Base-by-base conservation (phyloP, 2,113 vertebrate genomes). In the Rallus limicola region DNA sequence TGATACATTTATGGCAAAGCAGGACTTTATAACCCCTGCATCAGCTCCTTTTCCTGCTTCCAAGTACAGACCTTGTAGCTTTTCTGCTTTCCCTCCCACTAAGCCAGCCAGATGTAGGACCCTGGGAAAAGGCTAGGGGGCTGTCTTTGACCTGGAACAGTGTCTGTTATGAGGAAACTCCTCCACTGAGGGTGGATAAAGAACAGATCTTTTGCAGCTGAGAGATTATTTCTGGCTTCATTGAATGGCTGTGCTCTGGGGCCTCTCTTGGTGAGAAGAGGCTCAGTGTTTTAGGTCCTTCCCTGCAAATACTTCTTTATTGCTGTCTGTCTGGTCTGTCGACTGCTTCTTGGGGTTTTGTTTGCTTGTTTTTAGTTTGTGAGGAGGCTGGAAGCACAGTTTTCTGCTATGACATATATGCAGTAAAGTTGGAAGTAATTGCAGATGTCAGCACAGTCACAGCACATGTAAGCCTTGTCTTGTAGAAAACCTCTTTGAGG, bases 381-480 rank as follows among this genome's bases (percentile, higher is more conserved):
- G 40, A 58, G 29, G 9, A 79, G 46, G 46, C 24, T 11, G 5
- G 15, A 76, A 92, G 60, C 31, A 13, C 20, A 19, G 31, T 34
- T 13, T 86, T 56, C 18, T 34, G 16, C 86, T 67, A 33, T 46
- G 56, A 15, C 21, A 83, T 52, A 13, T 13, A 23, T 2, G 10
- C 34, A 50, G 1, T 86, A 20, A 38, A 38, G 16, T 75, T 82
- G 33, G 44, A 20, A 15, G 25, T 46, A 62, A 4, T n/a, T 65
- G 23, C 55, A 44, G 24, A 26, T 63, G 36, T 38, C 24, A 17
- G 46, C n/a, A 71, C 8, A 86, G 31, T 9, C 28, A 28, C 16
- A 55, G 24, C 0, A 0, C 2, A 0, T 9, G 19, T 55, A 60
- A 78, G 17, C 29, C 13, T 64, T 75, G 21, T 53, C 10, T 52